These are phyloP conservation scores for Phaethornis superciliosus DNA, from an alignment of 2,113 vertebrate genomes.

Conservation along the genomic window DNA sequence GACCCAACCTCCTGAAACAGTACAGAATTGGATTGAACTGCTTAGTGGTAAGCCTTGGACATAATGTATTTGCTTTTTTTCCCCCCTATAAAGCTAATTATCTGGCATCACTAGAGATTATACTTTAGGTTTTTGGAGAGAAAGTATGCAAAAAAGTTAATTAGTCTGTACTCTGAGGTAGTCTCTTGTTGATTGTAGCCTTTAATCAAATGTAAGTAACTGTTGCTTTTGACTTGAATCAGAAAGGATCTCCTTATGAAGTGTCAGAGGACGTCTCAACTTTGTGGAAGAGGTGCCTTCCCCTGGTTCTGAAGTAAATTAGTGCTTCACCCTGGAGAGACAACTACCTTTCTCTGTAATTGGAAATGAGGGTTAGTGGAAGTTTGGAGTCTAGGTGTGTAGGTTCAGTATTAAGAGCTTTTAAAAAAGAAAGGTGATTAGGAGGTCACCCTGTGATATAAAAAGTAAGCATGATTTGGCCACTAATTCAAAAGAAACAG, in stretches of 20 bases:
- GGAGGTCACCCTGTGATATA: not conserved
- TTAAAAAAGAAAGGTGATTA: not conserved
- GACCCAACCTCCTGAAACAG: constrained; percentile 93
- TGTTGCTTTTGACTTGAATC: not conserved
- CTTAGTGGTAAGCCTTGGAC: constrained; percentile 89
- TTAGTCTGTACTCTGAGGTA: not conserved
- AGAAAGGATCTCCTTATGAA: not conserved
- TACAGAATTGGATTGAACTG: constrained; percentile 97
- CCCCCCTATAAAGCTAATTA: not conserved
- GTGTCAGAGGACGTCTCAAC: not conserved
- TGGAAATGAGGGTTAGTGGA: not conserved
- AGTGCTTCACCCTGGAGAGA: not conserved
- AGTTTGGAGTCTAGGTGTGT: not conserved
- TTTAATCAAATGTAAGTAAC: not conserved
- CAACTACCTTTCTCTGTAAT: not conserved
- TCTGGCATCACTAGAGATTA: not conserved
- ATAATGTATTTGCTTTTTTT: not conserved
- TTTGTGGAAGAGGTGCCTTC: not conserved
- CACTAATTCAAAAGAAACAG: not conserved
- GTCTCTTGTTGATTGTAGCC: not conserved
- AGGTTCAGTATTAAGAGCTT: not conserved
- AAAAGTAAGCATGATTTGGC: not conserved
- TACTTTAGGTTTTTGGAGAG: not conserved
- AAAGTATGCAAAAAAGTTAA: not conserved
- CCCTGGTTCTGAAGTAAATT: not conserved